phyloP scores from a whole-genome alignment of 2,888 invertebrate species.

The Rutpela maculata region DNA sequence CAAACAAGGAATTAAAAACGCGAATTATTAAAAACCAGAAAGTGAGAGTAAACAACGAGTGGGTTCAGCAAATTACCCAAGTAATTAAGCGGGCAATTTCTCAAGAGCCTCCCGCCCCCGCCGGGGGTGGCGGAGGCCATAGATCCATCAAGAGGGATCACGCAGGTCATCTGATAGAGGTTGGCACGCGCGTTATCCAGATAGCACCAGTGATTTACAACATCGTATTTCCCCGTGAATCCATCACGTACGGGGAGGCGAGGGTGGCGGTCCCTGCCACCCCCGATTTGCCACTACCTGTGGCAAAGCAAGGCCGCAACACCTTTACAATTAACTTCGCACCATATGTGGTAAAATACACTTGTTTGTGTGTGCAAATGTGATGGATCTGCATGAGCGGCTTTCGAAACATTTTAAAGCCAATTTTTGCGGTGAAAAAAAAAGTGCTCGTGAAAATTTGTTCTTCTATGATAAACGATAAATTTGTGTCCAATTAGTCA shows the following conservation, averaged over 20 bases:
- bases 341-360: conserved; percentile 42
- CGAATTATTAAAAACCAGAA: conserved; percentile 26
- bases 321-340: conserved; percentile 53
- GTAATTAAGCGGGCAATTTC: conserved; percentile 53
- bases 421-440: neutral
- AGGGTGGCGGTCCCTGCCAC: conserved; percentile 43
- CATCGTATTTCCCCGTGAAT: conserved; percentile 69
- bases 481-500: too few relatives aligned
- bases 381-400: conserved; percentile 2
- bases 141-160: conserved; percentile 70
- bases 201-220: conserved; percentile 70
- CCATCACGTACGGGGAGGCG: conserved; percentile 65
- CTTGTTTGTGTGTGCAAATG: conserved; percentile 42
- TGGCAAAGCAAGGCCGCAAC: conserved; percentile 52
- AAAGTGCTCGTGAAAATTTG: too few relatives aligned
- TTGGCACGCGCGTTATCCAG: conserved; percentile 70
- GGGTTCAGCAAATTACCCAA: conserved; percentile 46
- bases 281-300: conserved; percentile 47
- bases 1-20: conserved; percentile 16
- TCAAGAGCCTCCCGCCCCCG: conserved; percentile 43
- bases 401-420: neutral
- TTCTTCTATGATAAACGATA: too few relatives aligned
- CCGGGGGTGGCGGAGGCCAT: conserved; percentile 55
- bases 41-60: conserved; percentile 28
- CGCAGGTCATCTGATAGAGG: conserved; percentile 72